These are phyloP conservation scores for Typhlichthys eigenmanni DNA, from an alignment of 2,797 vertebrate species.

Conservation along the genomic window DNA sequence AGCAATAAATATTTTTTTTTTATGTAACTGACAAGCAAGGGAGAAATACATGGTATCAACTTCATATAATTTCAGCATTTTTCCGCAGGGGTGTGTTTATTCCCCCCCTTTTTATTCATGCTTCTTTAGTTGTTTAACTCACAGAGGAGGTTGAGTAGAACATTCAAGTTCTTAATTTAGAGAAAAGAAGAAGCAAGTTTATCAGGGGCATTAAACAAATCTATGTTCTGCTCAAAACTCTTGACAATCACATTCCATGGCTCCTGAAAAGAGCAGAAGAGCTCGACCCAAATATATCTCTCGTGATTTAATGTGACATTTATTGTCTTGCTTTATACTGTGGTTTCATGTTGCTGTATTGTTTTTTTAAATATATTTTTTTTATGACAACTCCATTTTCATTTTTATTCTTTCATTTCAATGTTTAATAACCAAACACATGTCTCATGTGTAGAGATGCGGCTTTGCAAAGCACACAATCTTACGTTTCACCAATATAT, in stretches of 20 bases:
- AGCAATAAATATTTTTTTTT: constrained; percentile 49
- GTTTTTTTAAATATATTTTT: constrained; percentile 44
- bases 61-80: constrained; percentile 41
- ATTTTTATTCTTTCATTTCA: constrained; percentile 61
- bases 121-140: constrained; percentile 23
- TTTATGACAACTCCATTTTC: constrained; percentile 51
- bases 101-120: constrained; percentile 26
- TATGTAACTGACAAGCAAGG: constrained; percentile 42
- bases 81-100: constrained; percentile 8
- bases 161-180: constrained; percentile 40
- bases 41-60: constrained; percentile 34
- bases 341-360: constrained; percentile 48
- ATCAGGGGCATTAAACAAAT: constrained; percentile 66
- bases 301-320: constrained; percentile 69
- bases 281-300: constrained; percentile 57
- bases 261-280: constrained; percentile 65
- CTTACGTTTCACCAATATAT: constrained; percentile 78
- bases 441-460: constrained; percentile 75
- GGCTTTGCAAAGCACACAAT: constrained; percentile 76
- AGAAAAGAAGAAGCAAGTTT: constrained; percentile 30
- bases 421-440: constrained; percentile 69
- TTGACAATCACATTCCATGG: constrained; percentile 76
- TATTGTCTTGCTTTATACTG: constrained; percentile 58
- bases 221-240: constrained; percentile 58
- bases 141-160: constrained; percentile 31